phyloP scores from a whole-genome alignment of 2,888 invertebrate species.

The Aphodius granarius region DNA sequence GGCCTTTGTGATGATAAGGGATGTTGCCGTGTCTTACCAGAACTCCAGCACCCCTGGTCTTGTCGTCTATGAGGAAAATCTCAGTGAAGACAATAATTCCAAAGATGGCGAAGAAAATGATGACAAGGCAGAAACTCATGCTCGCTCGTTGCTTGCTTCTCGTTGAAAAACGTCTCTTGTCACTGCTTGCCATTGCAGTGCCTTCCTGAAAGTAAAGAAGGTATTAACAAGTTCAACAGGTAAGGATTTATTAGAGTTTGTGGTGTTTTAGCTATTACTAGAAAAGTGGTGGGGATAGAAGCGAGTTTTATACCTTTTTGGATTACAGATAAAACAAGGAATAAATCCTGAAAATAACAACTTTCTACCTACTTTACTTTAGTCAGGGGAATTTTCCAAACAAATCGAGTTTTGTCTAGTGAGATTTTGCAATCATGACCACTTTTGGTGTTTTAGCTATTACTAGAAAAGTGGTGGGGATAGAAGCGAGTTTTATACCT shows the following conservation, averaged over 20 bases:
- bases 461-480: background rate
- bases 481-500: background rate
- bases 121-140: conserved; percentile 87
- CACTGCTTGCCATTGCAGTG: background rate
- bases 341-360: background rate
- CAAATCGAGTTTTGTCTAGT: too few species aligned
- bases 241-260: background rate
- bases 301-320: background rate
- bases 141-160: conserved; percentile 78
- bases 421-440: too few species aligned
- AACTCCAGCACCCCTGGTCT: conserved; percentile 59
- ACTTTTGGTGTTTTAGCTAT: background rate
- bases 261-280: background rate
- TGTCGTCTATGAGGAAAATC: conserved; percentile 71
- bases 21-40: conserved; percentile 59
- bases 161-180: conserved; percentile 34
- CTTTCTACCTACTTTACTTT: too few species aligned
- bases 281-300: background rate
- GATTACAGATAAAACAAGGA: too few species aligned
- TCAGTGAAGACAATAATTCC: conserved; percentile 86
- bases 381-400: too few species aligned
- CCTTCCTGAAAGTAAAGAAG: background rate
- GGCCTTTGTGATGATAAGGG: conserved; percentile 57
- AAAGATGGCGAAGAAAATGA: conserved; percentile 88
- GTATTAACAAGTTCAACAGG: background rate